phyloP scores from a whole-genome alignment of 2,113 vertebrate genomes.

The Callithrix jacchus region DNA sequence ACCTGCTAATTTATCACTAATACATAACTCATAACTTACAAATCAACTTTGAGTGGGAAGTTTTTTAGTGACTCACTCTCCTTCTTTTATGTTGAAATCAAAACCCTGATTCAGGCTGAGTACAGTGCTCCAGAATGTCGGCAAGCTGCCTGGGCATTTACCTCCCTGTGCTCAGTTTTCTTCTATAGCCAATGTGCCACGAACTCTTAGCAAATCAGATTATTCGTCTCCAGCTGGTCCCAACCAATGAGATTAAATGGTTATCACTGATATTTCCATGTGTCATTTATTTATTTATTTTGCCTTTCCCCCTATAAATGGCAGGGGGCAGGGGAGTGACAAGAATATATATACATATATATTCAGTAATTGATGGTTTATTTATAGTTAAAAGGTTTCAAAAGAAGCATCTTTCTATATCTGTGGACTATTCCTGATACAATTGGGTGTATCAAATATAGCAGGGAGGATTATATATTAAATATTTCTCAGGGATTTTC shows the following conservation, averaged over 20 bases:
- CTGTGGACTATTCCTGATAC: not conserved
- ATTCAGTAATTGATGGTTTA: not conserved
- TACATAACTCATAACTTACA: not conserved
- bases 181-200: not conserved
- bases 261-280: not conserved
- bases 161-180: not conserved
- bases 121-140: not conserved
- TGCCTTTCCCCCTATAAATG: not conserved
- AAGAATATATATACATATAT: not conserved
- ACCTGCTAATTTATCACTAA: not conserved
- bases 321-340: not conserved
- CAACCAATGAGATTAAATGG: not conserved
- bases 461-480: not conserved
- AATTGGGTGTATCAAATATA: not conserved
- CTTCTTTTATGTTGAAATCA: not conserved
- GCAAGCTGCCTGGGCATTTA: not conserved
- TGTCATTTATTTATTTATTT: not conserved
- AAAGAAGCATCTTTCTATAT: not conserved
- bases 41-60: not conserved
- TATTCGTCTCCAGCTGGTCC: not conserved
- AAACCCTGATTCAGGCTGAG: not conserved
- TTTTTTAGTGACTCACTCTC: not conserved
- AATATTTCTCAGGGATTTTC: not conserved
- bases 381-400: not conserved
- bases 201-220: not conserved